phyloP scores from a whole-genome alignment of 2,113 vertebrate species.

The Salvelinus namaycush region DNA sequence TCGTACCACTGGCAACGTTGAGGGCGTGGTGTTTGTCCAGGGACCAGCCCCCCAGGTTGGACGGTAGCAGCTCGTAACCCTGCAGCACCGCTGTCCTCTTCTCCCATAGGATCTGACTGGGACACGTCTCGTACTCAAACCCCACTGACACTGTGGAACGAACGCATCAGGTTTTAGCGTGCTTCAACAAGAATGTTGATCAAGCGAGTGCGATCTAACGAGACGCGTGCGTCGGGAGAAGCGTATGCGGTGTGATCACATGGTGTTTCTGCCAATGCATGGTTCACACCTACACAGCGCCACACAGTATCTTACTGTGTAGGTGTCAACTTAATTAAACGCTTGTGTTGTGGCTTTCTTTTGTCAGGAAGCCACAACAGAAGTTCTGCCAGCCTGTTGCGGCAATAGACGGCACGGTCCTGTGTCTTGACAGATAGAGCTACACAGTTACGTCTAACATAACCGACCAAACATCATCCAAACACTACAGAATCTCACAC shows the following conservation, averaged over 20 bases:
- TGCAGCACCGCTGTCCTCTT: slow-evolving; percentile 85
- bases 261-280: not conserved
- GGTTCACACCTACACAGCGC: slow-evolving; percentile 13
- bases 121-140: slow-evolving; percentile 88
- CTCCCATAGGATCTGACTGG: slow-evolving; percentile 86
- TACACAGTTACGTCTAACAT: too few species aligned
- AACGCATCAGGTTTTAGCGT: too few species aligned
- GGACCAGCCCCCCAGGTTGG: slow-evolving; percentile 87
- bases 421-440: too few species aligned
- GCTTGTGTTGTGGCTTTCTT: slow-evolving; percentile 8
- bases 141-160: slow-evolving; percentile 82
- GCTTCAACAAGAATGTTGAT: not conserved
- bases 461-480: not conserved
- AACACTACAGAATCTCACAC: not conserved
- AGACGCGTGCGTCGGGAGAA: not conserved
- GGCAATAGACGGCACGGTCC: too few species aligned
- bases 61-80: slow-evolving; percentile 88
- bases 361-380: too few species aligned
- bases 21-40: slow-evolving; percentile 88
- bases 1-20: slow-evolving; percentile 83
- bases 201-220: not conserved
- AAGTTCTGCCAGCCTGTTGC: too few species aligned
- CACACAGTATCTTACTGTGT: not conserved
- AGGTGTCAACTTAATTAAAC: slow-evolving; percentile 39
- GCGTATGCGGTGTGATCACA: not conserved